A percentile compares a stretch with the other conserved stretches of the same genome.
Evolutionary conservation across 2,888 invertebrate species (phyloP).

Genomic region (Neoascia interrupta): DNA sequence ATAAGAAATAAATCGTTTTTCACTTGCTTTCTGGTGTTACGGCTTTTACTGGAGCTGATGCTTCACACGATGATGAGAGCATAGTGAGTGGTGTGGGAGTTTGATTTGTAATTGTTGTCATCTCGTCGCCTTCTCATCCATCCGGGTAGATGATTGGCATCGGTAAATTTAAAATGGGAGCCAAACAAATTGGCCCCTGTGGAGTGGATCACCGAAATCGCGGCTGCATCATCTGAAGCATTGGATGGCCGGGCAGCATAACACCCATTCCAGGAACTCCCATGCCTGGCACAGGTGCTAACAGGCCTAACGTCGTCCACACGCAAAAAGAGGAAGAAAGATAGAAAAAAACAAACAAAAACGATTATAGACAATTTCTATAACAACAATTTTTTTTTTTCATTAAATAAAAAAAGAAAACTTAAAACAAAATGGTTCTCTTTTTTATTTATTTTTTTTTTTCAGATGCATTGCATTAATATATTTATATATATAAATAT

Average conservation of each 20-base stretch:
- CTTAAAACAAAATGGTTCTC: slow-evolving; percentile 67
- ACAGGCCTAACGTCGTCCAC: slow-evolving; percentile 73
- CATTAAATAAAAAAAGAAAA: slow-evolving; percentile 37
- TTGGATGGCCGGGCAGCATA: slow-evolving; percentile 80
- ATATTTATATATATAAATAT: slow-evolving; percentile 58
- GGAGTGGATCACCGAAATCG: slow-evolving; percentile 92
- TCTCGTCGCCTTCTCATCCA: slow-evolving; percentile 61
- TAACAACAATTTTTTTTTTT: too few relatives aligned
- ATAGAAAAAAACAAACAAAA: slow-evolving; percentile 62
- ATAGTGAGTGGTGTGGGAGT: neutral
- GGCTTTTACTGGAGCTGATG: slow-evolving; percentile 14
- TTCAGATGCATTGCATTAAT: slow-evolving; percentile 70
- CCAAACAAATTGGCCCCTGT: slow-evolving; percentile 77
- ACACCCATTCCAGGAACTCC: slow-evolving; percentile 80
- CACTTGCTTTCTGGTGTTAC: slow-evolving; percentile 70
- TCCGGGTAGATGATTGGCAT: slow-evolving; percentile 78
- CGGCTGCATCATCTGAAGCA: slow-evolving; percentile 88
- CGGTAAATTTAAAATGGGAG: slow-evolving; percentile 77
- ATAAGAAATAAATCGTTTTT: slow-evolving; percentile 56
- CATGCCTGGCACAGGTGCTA: slow-evolving; percentile 77
- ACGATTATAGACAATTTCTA: slow-evolving; percentile 27
- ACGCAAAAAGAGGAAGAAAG: slow-evolving; percentile 61
- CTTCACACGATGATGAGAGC: slow-evolving; percentile 12
- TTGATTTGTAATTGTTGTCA: slow-evolving; percentile 10
- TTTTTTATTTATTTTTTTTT: slow-evolving; percentile 57